These are phyloP conservation scores for Mongoloraphidia duomilia DNA, from an alignment of 2,888 invertebrate genomes.

Conservation along the genomic window DNA sequence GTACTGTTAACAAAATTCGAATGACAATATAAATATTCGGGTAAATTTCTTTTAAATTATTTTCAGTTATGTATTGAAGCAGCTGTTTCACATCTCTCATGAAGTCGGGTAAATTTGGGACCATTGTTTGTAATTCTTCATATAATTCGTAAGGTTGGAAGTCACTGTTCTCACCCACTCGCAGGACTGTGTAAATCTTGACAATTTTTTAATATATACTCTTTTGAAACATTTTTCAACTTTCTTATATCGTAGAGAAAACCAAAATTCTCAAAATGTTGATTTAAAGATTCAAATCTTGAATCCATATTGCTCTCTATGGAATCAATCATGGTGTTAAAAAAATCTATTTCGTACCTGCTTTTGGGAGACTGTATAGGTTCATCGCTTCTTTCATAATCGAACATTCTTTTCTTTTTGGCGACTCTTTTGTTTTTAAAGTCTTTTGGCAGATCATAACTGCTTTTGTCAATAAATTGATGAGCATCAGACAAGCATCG, in stretches of 20 bases:
- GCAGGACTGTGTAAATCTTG: conserved; percentile 3
- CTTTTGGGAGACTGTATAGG: conserved; percentile 7
- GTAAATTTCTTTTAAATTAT: too few relatives aligned
- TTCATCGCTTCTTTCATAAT: conserved; percentile 8
- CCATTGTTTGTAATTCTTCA: not conserved
- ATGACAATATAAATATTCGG: too few relatives aligned
- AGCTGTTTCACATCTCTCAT: not conserved
- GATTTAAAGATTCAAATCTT: conserved; percentile 7
- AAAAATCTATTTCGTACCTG: conserved; percentile 3
- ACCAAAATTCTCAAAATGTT: conserved; percentile 6
- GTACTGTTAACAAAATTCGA: too few relatives aligned
- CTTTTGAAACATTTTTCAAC: conserved; percentile 2
- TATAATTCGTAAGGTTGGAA: not conserved
- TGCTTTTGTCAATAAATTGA: conserved; percentile 7
- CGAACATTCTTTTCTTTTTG: conserved; percentile 7
- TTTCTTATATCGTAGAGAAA: not conserved
- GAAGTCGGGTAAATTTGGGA: not conserved
- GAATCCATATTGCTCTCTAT: conserved; percentile 2
- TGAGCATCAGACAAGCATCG: conserved; percentile 2
- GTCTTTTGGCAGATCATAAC: too few relatives aligned
- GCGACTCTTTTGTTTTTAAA: conserved; percentile 5
- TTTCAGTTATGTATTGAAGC: too few relatives aligned
- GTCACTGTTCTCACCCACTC: conserved; percentile 3
- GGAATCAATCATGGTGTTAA: conserved; percentile 6
- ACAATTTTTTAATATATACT: conserved; percentile 2